A percentile compares a stretch with the other conserved stretches of the same genome.
Conservation (phyloP, 1,140 invertebrate genomes). For the Cotesia chilonis region DNA sequence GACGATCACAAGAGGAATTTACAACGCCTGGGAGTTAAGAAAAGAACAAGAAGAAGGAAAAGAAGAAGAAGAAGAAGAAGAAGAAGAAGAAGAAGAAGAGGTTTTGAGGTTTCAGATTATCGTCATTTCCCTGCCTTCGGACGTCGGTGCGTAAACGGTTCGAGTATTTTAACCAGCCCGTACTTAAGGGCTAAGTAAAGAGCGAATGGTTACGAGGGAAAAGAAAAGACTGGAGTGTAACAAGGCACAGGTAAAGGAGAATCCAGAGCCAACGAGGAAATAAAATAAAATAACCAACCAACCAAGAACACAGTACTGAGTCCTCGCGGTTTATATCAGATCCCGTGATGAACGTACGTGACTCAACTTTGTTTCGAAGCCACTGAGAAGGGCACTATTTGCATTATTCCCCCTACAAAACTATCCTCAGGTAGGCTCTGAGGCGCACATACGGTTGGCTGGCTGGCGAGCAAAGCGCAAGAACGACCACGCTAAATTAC, state of each 20-base stretch:
- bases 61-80: too few relatives aligned
- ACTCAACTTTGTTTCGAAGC: slow-evolving; percentile 39
- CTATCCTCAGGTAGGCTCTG: too few relatives aligned
- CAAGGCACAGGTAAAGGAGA: too few relatives aligned
- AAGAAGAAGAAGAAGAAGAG: too few relatives aligned
- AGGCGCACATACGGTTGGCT: slow-evolving; percentile 18
- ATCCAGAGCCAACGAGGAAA: neutral
- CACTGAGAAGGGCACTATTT: slow-evolving; percentile 35
- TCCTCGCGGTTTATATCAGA: slow-evolving; percentile 40
- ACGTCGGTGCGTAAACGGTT: too few relatives aligned
- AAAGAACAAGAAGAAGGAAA: too few relatives aligned
- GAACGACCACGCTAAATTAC: slow-evolving; percentile 40
- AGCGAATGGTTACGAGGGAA: neutral
- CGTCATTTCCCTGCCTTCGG: too few relatives aligned
- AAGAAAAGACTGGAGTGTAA: neutral
- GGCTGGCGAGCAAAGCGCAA: slow-evolving; percentile 23
- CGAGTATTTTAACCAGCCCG: too few relatives aligned
- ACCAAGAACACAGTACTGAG: neutral
- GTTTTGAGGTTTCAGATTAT: too few relatives aligned
- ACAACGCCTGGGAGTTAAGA: too few relatives aligned
- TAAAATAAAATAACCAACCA: slow-evolving; percentile 2
- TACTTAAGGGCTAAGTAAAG: neutral
- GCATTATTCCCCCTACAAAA: slow-evolving; percentile 31
- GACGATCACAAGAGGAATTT: too few relatives aligned
- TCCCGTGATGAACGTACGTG: slow-evolving; percentile 40